These are phyloP conservation scores for Tokudaia muenninki DNA, from an alignment of 2,797 vertebrate genomes.

Conservation along the genomic window DNA sequence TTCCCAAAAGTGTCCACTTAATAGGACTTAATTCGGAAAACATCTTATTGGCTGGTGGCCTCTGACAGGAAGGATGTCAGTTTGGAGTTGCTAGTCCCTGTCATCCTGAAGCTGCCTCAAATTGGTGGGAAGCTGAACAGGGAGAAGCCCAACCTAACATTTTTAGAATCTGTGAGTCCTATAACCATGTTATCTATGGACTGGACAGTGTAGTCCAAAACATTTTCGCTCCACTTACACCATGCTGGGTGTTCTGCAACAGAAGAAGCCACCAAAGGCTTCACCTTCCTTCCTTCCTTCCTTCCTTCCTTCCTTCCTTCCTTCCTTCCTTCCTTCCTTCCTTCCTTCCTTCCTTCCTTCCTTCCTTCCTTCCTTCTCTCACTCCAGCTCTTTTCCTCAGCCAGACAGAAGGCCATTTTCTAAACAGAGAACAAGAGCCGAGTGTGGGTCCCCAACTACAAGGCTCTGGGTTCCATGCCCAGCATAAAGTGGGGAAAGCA, in stretches of 20 bases:
- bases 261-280: not conserved
- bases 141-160: not conserved
- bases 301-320: not conserved
- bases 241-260: not conserved
- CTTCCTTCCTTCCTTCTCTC: not conserved
- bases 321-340: not conserved
- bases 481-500: no score
- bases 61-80: not conserved
- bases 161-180: not conserved
- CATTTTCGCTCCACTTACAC: not conserved
- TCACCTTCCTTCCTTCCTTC: not conserved
- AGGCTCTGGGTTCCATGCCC: not conserved
- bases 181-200: not conserved
- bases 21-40: not conserved
- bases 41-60: not conserved
- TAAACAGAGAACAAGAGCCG: not conserved
- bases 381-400: not conserved
- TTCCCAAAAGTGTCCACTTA: not conserved
- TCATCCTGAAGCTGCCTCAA: not conserved
- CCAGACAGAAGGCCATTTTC: not conserved
- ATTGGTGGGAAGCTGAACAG: not conserved
- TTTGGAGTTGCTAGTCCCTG: not conserved
- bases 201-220: not conserved
- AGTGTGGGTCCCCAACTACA: no score
- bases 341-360: not conserved